Percentiles rank a stretch among this genome's conserved stretches.
These are phyloP conservation scores for Harpegnathos saltator DNA, from an alignment of 1,140 invertebrate genomes.

Conservation along the genomic window DNA sequence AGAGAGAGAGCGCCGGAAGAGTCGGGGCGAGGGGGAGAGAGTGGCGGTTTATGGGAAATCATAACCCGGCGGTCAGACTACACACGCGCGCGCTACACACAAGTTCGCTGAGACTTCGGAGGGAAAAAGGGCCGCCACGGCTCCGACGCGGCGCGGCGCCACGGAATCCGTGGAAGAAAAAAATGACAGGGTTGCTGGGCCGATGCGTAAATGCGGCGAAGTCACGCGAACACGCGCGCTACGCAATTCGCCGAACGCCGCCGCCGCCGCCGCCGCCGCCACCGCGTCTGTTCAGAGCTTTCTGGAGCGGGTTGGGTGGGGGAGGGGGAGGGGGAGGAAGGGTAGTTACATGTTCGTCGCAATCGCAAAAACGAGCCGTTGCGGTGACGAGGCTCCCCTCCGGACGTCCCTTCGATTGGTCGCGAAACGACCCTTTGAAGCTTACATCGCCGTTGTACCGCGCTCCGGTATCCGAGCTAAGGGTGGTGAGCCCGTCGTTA, in stretches of 20 bases:
- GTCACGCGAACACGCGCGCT: slow-evolving; percentile 71
- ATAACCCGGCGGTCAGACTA: slow-evolving; percentile 47
- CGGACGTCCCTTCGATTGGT: slow-evolving; percentile 56
- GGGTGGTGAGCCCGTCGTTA: slow-evolving; percentile 47
- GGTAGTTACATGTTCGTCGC: slow-evolving; percentile 43
- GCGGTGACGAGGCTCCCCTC: slow-evolving; percentile 23
- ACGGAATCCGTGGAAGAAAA: slow-evolving; percentile 71
- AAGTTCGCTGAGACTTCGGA: slow-evolving; percentile 16
- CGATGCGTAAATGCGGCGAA: slow-evolving; percentile 69
- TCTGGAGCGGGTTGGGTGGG: slow-evolving; percentile 10
- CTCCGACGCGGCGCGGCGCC: slow-evolving; percentile 67
- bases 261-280: too few species aligned
- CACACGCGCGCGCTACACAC: slow-evolving; percentile 4
- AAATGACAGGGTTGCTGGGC: slow-evolving; percentile 73
- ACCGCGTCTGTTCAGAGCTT: slow-evolving; percentile 39
- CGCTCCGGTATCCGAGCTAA: slow-evolving; percentile 36
- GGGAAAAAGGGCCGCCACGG: too few species aligned
- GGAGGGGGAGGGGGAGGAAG: slow-evolving; percentile 8
- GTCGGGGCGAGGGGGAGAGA: slow-evolving; percentile 23
- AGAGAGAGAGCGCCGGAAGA: slow-evolving; percentile 33
- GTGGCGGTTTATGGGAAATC: slow-evolving; percentile 64
- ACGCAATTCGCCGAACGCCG: slow-evolving; percentile 70
- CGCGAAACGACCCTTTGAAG: slow-evolving; percentile 67
- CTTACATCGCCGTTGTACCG: slow-evolving; percentile 29
- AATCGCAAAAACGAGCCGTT: slow-evolving; percentile 51